Percentiles rank a stretch among this genome's conserved stretches.
These are phyloP conservation scores for Osmerus mordax DNA, from an alignment of 2,113 vertebrate genomes.

Conservation along the genomic window DNA sequence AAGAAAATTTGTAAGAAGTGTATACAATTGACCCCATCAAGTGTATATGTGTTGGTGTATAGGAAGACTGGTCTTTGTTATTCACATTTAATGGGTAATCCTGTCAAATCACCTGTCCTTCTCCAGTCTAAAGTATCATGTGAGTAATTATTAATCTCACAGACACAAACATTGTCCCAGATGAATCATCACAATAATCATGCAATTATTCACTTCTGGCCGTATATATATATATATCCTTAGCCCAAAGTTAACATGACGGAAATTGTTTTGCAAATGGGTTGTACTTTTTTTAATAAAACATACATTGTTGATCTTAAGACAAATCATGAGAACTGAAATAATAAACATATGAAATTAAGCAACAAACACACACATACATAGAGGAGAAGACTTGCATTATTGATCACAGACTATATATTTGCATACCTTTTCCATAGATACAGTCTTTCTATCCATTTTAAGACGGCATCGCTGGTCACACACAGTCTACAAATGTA, in stretches of 20 bases:
- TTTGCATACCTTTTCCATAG: neutral
- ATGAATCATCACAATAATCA: too few species aligned
- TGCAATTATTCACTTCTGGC: too few species aligned
- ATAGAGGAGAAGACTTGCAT: neutral
- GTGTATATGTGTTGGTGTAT: too few species aligned
- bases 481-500: conserved; percentile 5
- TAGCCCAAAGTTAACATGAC: neutral
- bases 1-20: too few species aligned
- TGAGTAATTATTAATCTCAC: neutral
- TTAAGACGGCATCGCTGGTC: conserved; percentile 14
- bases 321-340: neutral
- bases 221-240: neutral
- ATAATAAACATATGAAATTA: neutral
- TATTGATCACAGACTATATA: neutral
- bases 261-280: neutral
- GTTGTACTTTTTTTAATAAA: conserved; percentile 6
- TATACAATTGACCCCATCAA: too few species aligned
- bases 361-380: neutral
- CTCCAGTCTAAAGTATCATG: neutral
- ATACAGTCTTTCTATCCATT: neutral
- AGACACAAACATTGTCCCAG: too few species aligned
- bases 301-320: conserved; percentile 1
- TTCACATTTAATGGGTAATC: neutral
- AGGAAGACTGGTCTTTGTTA: neutral
- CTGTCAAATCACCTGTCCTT: neutral